phyloP scores from a whole-genome alignment of 1,140 invertebrate genomes.

The Trichonephila clavipes region DNA sequence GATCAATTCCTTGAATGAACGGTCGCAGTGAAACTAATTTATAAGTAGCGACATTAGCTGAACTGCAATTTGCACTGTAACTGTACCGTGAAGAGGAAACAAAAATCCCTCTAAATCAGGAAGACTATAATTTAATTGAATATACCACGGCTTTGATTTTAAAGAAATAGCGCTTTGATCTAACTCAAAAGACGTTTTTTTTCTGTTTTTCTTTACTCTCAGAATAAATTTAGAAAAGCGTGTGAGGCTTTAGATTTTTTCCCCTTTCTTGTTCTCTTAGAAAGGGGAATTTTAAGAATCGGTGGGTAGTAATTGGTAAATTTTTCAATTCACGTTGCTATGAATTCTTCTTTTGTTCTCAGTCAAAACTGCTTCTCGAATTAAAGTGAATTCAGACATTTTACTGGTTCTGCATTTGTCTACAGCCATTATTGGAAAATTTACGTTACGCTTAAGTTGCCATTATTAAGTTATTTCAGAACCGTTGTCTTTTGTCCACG shows the following conservation, averaged over 20 bases:
- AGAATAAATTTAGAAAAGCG: constrained; percentile 22
- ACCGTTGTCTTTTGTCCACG: background rate
- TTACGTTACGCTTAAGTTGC: background rate
- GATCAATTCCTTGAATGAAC: background rate
- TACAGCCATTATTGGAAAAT: constrained; percentile 11
- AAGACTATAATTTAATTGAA: constrained; percentile 27
- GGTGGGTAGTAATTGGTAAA: background rate
- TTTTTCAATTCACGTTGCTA: constrained; percentile 24
- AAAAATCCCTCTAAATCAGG: constrained; percentile 12
- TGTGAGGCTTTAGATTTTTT: background rate
- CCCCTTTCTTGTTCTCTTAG: background rate
- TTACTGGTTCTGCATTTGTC: background rate
- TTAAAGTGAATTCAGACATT: constrained; percentile 11
- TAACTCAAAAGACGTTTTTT: constrained; percentile 23
- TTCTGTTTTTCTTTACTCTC: background rate
- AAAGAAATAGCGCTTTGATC: constrained; percentile 12
- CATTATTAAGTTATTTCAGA: background rate
- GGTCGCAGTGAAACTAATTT: constrained; percentile 7
- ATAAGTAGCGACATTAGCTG: constrained; percentile 16
- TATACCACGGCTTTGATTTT: constrained; percentile 14
- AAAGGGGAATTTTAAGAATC: background rate
- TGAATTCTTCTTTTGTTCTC: background rate
- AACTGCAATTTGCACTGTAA: constrained; percentile 22
- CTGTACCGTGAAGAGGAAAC: constrained; percentile 9
- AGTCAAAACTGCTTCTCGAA: background rate